These are phyloP conservation scores for Rhinogobius similis DNA, from an alignment of 2,113 vertebrate species.

Conservation along the genomic window DNA sequence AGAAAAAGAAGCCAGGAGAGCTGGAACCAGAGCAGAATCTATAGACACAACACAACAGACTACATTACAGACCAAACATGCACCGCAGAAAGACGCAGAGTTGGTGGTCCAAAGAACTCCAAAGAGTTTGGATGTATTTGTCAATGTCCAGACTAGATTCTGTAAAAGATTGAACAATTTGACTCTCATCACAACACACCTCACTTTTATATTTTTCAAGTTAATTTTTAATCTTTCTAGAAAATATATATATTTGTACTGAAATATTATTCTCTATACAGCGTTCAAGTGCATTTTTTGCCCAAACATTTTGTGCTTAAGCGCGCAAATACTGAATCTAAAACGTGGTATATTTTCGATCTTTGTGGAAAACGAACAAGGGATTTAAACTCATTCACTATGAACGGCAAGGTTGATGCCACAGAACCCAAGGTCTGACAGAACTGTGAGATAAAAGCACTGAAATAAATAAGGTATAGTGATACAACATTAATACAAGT, in stretches of 20 bases:
- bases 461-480: slow-evolving; percentile 33
- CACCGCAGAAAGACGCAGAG: slow-evolving; percentile 55
- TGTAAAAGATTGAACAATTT: background rate
- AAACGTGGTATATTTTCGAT: slow-evolving; percentile 14
- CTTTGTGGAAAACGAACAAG: slow-evolving; percentile 14
- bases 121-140: background rate
- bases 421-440: slow-evolving; percentile 19
- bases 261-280: slow-evolving; percentile 4
- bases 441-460: slow-evolving; percentile 9
- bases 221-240: background rate
- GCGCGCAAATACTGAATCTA: background rate
- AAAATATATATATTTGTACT: background rate
- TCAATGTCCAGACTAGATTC: background rate
- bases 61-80: slow-evolving; percentile 71
- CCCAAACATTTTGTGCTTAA: background rate
- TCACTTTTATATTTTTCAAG: background rate
- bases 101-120: slow-evolving; percentile 64
- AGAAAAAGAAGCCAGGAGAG: slow-evolving; percentile 73
- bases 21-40: slow-evolving; percentile 53
- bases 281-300: slow-evolving; percentile 1
- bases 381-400: slow-evolving; percentile 19
- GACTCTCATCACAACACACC: background rate
- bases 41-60: slow-evolving; percentile 52
- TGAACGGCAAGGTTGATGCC: slow-evolving; percentile 25
- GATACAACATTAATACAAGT: slow-evolving; percentile 36